These are phyloP conservation scores for Yasuhikotakia modesta DNA, from an alignment of 2,797 vertebrate genomes.

Conservation along the genomic window DNA sequence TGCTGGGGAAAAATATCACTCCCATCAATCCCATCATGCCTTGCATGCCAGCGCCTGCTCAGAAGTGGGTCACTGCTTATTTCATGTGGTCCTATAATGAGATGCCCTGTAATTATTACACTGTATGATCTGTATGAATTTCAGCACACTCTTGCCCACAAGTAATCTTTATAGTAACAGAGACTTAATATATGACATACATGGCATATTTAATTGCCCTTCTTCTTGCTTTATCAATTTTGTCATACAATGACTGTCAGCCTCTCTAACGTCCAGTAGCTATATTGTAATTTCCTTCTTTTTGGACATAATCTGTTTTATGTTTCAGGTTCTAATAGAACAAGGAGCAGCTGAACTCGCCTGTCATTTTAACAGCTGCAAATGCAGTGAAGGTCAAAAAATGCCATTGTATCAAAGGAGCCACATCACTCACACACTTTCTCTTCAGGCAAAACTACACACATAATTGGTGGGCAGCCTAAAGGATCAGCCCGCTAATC, in stretches of 20 bases:
- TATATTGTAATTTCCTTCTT: constrained; percentile 8
- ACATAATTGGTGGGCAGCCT: background rate
- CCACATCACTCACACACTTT: background rate
- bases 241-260: constrained; percentile 24
- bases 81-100: constrained; percentile 52
- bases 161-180: constrained; percentile 41
- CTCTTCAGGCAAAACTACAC: background rate
- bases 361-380: constrained; percentile 39
- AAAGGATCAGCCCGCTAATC: too few species aligned
- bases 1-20: constrained; percentile 39
- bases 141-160: constrained; percentile 17
- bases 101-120: constrained; percentile 54
- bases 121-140: constrained; percentile 40
- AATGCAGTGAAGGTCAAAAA: constrained; percentile 21
- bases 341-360: constrained; percentile 11
- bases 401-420: constrained; percentile 9
- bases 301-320: background rate
- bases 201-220: background rate
- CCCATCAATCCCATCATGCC: constrained; percentile 30
- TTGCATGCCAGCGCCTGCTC: constrained; percentile 12
- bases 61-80: constrained; percentile 56
- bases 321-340: background rate
- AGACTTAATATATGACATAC: background rate
- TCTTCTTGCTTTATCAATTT: constrained; percentile 14
- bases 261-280: background rate